A percentile compares a stretch with the other conserved stretches of the same genome.
Conservation (phyloP, 2,113 vertebrate species). For the Nibea albiflora region DNA sequence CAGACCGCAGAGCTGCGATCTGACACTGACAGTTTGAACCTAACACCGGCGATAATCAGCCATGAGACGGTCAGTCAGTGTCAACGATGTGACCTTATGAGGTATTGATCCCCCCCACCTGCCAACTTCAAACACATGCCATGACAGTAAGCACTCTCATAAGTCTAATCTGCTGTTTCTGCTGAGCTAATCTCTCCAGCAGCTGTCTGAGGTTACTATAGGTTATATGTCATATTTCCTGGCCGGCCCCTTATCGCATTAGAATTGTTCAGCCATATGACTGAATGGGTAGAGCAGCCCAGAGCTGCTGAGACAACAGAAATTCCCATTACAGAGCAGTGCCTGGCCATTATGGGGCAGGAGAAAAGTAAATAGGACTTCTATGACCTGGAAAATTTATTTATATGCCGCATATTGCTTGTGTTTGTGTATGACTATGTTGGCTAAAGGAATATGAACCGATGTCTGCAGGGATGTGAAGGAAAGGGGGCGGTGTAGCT, state of each 20-base stretch:
- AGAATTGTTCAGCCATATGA: constrained; percentile 40
- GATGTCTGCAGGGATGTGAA: constrained; percentile 9
- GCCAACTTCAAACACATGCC: constrained; percentile 7
- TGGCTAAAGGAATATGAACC: constrained; percentile 20
- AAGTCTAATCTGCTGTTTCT: constrained; percentile 12
- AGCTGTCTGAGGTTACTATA: constrained; percentile 12
- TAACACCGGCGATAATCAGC: constrained; percentile 11
- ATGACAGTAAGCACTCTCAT: constrained; percentile 37
- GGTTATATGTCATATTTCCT: constrained; percentile 53
- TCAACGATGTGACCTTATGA: constrained; percentile 33
- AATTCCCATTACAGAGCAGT: constrained; percentile 57
- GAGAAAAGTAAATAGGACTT: constrained; percentile 50
- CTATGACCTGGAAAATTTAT: constrained; percentile 58
- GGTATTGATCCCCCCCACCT: constrained; percentile 39
- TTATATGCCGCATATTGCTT: constrained; percentile 21
- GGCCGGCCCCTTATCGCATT: constrained; percentile 31
- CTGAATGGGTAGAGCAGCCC: constrained; percentile 22
- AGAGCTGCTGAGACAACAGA: constrained; percentile 59
- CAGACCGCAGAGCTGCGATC: not conserved
- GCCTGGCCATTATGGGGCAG: constrained; percentile 42
- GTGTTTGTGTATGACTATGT: constrained; percentile 13
- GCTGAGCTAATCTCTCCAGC: constrained; percentile 25
- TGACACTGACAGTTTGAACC: constrained; percentile 2
- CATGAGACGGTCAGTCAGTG: constrained; percentile 9
- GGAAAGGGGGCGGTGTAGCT: not conserved